Base-by-base conservation (phyloP, 2,797 vertebrate genomes). In the Xenopus petersii region DNA sequence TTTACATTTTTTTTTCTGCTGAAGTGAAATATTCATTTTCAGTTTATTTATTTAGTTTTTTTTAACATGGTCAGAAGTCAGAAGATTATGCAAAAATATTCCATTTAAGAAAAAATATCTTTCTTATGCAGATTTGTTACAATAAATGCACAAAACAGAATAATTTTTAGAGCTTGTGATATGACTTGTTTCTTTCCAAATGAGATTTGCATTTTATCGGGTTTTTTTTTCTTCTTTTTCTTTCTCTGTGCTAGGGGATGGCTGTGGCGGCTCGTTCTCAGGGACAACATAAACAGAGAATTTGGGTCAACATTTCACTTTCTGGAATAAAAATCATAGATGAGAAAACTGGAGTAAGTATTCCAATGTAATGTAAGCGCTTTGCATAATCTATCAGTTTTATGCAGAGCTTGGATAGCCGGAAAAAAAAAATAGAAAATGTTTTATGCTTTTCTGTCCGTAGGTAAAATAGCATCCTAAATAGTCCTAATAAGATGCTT, bases 271-370 rank as follows among this genome's bases (percentile, higher is more conserved):
- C 93, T 67, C 95, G 96, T n/a, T 95, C 97, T 71, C 97, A 98
- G 75, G 97, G 97, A 73, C 97, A 96, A 48, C 97, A 99, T 90
- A 99, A 99, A 81, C 97, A 98, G 85, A 94, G 92, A 86, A 95
- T 99, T 83, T 96, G 93, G 93, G 81, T 99, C 83, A 97, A 94
- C 86, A 98, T 99, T 77, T 98, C 96, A 58, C 90, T 98, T 78
- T 90, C 93, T 5, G 97, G 97, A 51, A 95, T 99, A 85, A 98
- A 96, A 87, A 94, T 99, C 83, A 90, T 95, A 42, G 96, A 99
- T 24, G 97, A 99, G 81, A 97, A 94, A 89, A 95, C 94, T 0
- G 97, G 97, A 82, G 97, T 99, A 86, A 94, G 95, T 90, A 75
- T 71, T 5, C n/a, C 8, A 11, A 26, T 60, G 58, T 60, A 60